Base-by-base conservation (phyloP, 1,140 invertebrate genomes). In the Drosophila cardini region DNA sequence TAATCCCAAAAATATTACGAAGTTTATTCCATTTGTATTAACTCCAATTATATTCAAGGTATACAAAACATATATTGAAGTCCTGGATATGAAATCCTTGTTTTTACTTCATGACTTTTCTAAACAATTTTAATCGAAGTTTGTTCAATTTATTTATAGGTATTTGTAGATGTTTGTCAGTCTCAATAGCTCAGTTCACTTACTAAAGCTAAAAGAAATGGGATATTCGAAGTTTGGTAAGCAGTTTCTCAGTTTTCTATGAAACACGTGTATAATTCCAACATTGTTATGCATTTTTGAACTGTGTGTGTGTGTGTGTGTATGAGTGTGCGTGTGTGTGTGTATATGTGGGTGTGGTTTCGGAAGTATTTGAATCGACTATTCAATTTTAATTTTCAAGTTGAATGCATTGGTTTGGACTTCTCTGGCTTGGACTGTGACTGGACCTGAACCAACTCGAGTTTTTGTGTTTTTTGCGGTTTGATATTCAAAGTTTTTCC, bases 401-500 rank as follows among this genome's bases (percentile, higher is more conserved):
- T 87, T 79, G 61, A 74, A 65, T 86, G 75, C 71, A 36, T 50
- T 76, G 42, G 53, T 57, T 34, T 32, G 21, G 61, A 62, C 13
- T 26, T 26, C 21, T 63, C 18, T 21, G 18, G 5, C 13, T 53
- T 40, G 13, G 13, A 69, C 43, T 64, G 26, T n/a, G 50, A 15
- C 63, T 68, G 32, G 1, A 53, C 53, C 43, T 58, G 53, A 40
- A 60, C 30, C 53, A 60, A 40, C 56, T 15, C 55, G 26, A 71
- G 45, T 36, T 68, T 60, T 77, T 77, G 71, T 76, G 71, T 71
- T 83, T 87, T 87, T 72, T 89, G 84, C 70, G 84, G 84, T 90
- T 90, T 80, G 77, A 80, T 90, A 89, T 90, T 83, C 85, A 89
- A 89, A 89, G 84, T 89, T 89, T 89, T 89, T 89, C 84, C 84